Percentiles rank a stretch among this genome's conserved stretches.
Conservation (phyloP, 2,797 vertebrate species). For the Lepidocolaptes lacrymiger region DNA sequence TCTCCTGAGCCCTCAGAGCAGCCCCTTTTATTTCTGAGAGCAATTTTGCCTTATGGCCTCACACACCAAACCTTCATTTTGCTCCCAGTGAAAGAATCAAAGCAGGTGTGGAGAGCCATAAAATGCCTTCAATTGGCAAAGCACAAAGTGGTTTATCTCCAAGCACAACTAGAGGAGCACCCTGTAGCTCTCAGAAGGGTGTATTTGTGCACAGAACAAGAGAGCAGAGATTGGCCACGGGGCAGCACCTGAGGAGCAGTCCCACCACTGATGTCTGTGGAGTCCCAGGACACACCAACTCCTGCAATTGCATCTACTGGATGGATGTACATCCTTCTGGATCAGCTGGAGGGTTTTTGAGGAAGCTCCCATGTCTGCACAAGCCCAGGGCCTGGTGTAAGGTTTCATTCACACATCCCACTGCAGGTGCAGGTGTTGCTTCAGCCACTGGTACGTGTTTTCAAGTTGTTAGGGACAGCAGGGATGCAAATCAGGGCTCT, state of each 20-base stretch:
- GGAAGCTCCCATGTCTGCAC: background rate
- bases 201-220: background rate
- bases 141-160: background rate
- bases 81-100: background rate
- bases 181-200: background rate
- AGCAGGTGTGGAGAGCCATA: background rate
- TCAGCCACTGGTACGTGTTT: accelerated
- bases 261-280: background rate
- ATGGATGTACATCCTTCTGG: background rate
- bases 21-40: background rate
- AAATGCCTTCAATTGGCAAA: background rate
- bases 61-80: background rate
- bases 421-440: background rate
- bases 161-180: background rate
- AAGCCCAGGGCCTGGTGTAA: background rate
- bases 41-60: background rate
- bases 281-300: background rate
- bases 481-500: background rate
- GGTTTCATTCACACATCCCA: accelerated
- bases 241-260: background rate
- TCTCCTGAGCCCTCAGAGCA: background rate
- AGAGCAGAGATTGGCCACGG: accelerated
- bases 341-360: background rate
- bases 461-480: accelerated
- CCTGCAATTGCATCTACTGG: background rate